Base-by-base conservation (phyloP, 1,140 invertebrate species). In the Stenopsyche tienmushanensis region DNA sequence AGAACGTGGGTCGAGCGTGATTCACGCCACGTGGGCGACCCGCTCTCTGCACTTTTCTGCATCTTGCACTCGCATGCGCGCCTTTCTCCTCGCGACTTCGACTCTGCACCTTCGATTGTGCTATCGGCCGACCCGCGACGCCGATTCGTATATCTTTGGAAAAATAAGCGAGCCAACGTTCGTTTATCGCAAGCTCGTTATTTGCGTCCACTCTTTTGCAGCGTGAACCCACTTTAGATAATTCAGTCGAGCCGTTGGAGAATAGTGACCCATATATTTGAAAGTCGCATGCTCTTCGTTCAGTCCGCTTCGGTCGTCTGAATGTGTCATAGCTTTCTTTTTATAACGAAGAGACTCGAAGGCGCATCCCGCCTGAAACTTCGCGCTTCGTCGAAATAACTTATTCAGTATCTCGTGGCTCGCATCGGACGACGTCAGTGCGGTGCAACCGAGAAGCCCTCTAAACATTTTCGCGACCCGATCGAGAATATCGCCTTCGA, bases 241-340 rank as follows among this genome's bases (percentile, higher is more conserved):
- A 13, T 34, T 34, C 5, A 7, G 5, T 34, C 29, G 29, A 34
- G 13, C 29, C 29, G 29, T 34, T 34, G 29, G 13, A 34, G 29
- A 34, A 34, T 34, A 13, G 29, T 34, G 29, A 34, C 29, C 29
- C 13, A 34, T 34, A 34, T 34, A 5, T 34, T 5, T 13, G 29
- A 34, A 34, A 34, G 29, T 13, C 29, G 29, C 29, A 34, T 7
- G 29, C 29, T 13, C 5, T 34, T 34, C 29, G 13, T 5, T 34
- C 29, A 13, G 5, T 7, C 29, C 5, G 29, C 29, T 7, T 5
- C 13, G 29, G 29, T 13, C 29, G 13, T 34, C 29, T 34, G 5
- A 5, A 34, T 34, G 29, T 34, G 50, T 55, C 23, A 41, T 15
- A 23, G 18, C 26, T 60, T 59, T 58, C 59, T 58, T 49, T 42